Base-by-base conservation (phyloP, 2,888 invertebrate genomes). In the Graphium colonna region DNA sequence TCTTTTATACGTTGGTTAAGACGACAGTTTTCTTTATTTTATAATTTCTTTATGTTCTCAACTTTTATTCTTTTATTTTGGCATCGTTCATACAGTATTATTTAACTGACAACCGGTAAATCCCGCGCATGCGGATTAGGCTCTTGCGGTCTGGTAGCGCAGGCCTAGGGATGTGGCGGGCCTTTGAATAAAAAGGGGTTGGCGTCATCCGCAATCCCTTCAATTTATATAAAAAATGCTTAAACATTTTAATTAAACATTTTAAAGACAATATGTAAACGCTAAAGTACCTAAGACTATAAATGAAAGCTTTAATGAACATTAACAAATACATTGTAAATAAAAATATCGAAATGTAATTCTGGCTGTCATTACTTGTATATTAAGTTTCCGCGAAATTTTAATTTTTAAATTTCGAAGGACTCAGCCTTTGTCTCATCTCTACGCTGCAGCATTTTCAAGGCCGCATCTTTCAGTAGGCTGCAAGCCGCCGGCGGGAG, bases 401-500 rank as follows among this genome's bases (percentile, higher is more conserved):
- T 10, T 9, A 10, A 33, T 2, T 33, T 9, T 9, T n/a, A 9
- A 40, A 9, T 15, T 13, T 40, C 13, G 41, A 18, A 41, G 41
- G 17, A 16, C 21, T 21, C 21, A 12, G 13, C 36, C 36, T 54
- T 45, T 44, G 52, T 51, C 45, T 57, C 58, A 52, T 64, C 59
- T 52, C 60, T 60, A 60, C 60, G 55, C 62, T 69, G 68, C 68
- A 68, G 65, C 64, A 60, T 64, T 65, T 64, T 67, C 68, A 69
- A 68, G 68, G 68, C 58, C 68, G 58, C 41, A 60, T 60, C 61
- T 67, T 57, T 58, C 60, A 60, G 52, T 59, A 85, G 85, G 82
- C 81, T 72, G 79, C 68, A 68, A 75, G 69, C 68, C 57, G 75
- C 75, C 77, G 68, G 65, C 64, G 63, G 58, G 62, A 59, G 54